Evolutionary conservation across 2,888 invertebrate genomes (phyloP), one percentile per base, ranked within the genome.

Genomic region (Laspeyria flexula): DNA sequence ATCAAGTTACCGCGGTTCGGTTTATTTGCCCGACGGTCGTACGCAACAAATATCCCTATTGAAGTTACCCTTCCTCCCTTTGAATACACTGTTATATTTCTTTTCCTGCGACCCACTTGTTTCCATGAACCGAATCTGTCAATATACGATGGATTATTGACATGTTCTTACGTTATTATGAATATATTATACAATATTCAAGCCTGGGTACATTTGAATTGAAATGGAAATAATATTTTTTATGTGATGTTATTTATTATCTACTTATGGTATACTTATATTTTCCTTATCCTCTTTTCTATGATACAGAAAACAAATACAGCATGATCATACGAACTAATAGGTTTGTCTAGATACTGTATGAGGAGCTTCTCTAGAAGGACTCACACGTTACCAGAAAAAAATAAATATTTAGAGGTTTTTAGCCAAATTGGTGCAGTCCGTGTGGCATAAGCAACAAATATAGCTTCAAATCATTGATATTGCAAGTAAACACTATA

Each of bases 41-140:
- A 56, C 35, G 68, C 64, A 71, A 77, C 75, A 77, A 80, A 80
- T 71, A 74, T 66, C 63, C 72, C 78, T 75, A 76, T 73, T 64
- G 56, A 67, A 73, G 65, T 71, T 67, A 65, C 62, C 57, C 60
- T 63, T 67, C 65, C 60, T 23, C 50, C 45, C 12, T 53, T 53
- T 44, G 53, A 53, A 60, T 56, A 64, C 49, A 63, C 39, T 40
- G 50, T 66, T 62, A 51, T 50, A 62, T 65, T 65, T 62, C 41
- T 55, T 51, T 55, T 51, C 59, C 51, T 55, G 55, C 44, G 59
- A 56, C 56, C 49, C 34, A 60, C 61, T 73, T 68, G 66, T 65
- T 65, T 69, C 70, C 51, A 57, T 62, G 65, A 58, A 65, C 61
- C 43, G 57, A 58, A 55, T 60, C 59, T 66, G 61, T 61, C 69